These are phyloP conservation scores for Epizoanthus rinbou DNA, from an alignment of 92 coral and sea anemone genomes.

Conservation along the genomic window DNA sequence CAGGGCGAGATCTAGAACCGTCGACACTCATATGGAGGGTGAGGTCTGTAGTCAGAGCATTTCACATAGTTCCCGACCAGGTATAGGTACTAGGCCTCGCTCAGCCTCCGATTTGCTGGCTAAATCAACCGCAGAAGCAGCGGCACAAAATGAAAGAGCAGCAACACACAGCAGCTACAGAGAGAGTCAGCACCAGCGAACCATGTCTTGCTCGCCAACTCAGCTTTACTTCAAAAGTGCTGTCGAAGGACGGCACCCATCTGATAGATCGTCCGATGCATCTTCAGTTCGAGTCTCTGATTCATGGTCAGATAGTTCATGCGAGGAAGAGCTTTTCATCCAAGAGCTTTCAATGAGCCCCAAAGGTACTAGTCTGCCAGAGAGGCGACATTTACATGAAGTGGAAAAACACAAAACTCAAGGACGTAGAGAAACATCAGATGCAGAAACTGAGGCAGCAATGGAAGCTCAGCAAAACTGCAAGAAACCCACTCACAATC, in stretches of 20 bases:
- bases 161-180: neutral
- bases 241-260: constrained; percentile 40
- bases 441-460: neutral
- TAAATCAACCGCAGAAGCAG: constrained; percentile 29
- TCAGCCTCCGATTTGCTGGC: constrained; percentile 34
- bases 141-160: constrained; percentile 21
- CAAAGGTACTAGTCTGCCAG: neutral
- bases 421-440: neutral
- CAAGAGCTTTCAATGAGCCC: constrained; percentile 16
- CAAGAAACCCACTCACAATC: constrained; percentile 50
- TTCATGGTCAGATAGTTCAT: constrained; percentile 81
- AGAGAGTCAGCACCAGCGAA: constrained; percentile 12
- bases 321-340: constrained; percentile 47
- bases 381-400: neutral
- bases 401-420: neutral
- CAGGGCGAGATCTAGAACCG: constrained; percentile 29
- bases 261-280: constrained; percentile 71
- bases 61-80: neutral
- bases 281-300: constrained; percentile 71
- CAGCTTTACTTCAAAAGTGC: neutral
- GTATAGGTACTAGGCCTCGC: constrained; percentile 22
- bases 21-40: constrained; percentile 8
- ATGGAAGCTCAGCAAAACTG: neutral
- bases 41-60: neutral
- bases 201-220: constrained; percentile 42